Percentiles rank a stretch among this genome's conserved stretches.
These are phyloP conservation scores for Rhorus exstirpatorius DNA, from an alignment of 2,888 invertebrate genomes.

Conservation along the genomic window DNA sequence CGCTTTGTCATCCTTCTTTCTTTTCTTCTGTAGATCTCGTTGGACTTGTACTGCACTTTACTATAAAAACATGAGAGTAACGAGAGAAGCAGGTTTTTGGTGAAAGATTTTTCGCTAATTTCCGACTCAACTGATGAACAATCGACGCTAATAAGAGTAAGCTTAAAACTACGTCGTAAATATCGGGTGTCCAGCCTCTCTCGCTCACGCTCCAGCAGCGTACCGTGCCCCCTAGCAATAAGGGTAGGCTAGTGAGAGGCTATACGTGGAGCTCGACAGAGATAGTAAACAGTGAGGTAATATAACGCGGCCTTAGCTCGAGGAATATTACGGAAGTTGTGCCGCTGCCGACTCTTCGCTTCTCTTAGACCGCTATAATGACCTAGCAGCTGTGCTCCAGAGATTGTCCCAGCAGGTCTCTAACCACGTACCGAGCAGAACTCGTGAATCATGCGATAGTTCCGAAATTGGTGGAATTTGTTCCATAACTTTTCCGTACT, in stretches of 20 bases:
- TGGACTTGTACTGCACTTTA: neutral
- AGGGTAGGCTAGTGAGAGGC: slow-evolving; percentile 8
- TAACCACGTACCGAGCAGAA: slow-evolving; percentile 32
- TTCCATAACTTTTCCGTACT: slow-evolving; percentile 32
- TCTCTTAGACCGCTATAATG: slow-evolving; percentile 47
- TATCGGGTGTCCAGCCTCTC: slow-evolving; percentile 37
- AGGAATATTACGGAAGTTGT: slow-evolving; percentile 66
- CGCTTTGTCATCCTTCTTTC: slow-evolving; percentile 11
- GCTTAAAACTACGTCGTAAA: slow-evolving; percentile 65
- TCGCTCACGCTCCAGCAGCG: slow-evolving; percentile 12
- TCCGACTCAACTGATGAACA: slow-evolving; percentile 32
- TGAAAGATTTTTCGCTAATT: slow-evolving; percentile 32
- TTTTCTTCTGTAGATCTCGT: neutral
- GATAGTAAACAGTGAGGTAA: slow-evolving; percentile 43
- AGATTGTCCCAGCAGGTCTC: slow-evolving; percentile 52
- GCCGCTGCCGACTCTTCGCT: slow-evolving; percentile 11
- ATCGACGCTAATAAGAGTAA: slow-evolving; percentile 57
- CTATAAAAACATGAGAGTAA: slow-evolving; percentile 3
- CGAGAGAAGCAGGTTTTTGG: slow-evolving; percentile 30
- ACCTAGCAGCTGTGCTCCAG: slow-evolving; percentile 57
- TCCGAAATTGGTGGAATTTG: slow-evolving; percentile 44
- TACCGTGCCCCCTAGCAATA: slow-evolving; percentile 25
- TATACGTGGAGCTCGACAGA: slow-evolving; percentile 7
- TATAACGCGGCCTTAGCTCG: slow-evolving; percentile 49
- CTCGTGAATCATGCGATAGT: slow-evolving; percentile 60